Percentiles rank a stretch among this genome's conserved stretches.
Evolutionary conservation across 1,140 invertebrate species (phyloP).

Genomic region (Watersipora subatra): DNA sequence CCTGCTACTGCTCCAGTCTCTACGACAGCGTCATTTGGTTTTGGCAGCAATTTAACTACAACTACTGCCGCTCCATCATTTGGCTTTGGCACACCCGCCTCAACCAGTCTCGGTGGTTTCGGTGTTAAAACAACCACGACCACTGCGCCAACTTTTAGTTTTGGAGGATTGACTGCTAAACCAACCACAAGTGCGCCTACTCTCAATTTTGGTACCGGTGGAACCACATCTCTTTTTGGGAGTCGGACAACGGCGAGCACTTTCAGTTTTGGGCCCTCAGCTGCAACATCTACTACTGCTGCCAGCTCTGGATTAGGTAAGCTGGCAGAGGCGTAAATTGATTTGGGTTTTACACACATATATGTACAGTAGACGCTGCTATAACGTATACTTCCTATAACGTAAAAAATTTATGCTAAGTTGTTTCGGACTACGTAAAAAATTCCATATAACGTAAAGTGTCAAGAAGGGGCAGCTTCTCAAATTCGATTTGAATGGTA

Average conservation of each 20-base stretch:
- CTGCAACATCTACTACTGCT: constrained; percentile 8
- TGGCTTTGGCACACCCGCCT: constrained; percentile 13
- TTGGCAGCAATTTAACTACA: constrained; percentile 5
- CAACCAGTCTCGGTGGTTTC: constrained; percentile 6
- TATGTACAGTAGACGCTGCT: too few species aligned
- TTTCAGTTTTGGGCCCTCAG: too few species aligned
- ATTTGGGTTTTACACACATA: too few species aligned
- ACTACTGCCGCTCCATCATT: constrained; percentile 10
- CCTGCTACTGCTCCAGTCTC: neutral
- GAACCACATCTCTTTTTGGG: constrained; percentile 8
- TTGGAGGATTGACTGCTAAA: constrained; percentile 30
- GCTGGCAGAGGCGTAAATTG: constrained; percentile 5
- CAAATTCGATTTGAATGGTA: too few species aligned
- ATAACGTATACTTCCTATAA: too few species aligned
- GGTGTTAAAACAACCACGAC: constrained; percentile 1
- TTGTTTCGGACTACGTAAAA: too few species aligned
- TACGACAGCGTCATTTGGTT: neutral
- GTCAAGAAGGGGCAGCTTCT: too few species aligned
- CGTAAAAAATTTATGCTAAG: too few species aligned
- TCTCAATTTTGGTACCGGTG: constrained; percentile 15
- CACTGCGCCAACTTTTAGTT: neutral
- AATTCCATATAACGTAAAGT: too few species aligned
- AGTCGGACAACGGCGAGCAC: constrained; percentile 13
- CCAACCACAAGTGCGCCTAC: constrained; percentile 11
- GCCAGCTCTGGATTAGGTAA: constrained; percentile 38